Base-by-base conservation (phyloP, 2,797 vertebrate species). In the Mormyrus proboscirostris region DNA sequence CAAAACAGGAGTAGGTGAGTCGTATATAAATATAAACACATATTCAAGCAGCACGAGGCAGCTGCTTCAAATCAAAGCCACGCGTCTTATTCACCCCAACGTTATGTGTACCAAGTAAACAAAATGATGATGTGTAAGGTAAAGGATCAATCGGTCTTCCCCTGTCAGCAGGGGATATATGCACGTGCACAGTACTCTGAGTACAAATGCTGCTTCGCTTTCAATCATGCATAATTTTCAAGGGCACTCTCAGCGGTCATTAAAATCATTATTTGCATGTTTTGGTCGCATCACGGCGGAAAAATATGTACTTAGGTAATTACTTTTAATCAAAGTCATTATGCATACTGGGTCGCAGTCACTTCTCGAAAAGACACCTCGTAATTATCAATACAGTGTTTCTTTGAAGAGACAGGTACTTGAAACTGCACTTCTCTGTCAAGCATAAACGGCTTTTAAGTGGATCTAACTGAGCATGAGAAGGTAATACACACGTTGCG, bases 111-210 rank as follows among this genome's bases (percentile, higher is more conserved):
- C 76, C 41, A 91, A 93, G 93, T 92, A 91, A 92, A 91, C 92
- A 93, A 92, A 94, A 93, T 93, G 92, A 93, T 92, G 92, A 93
- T 93, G 92, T 94, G 93, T 92, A 94, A 93, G 92, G 92, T 91
- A 94, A 94, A 95, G 94, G 93, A 94, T 93, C 93, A 91, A 90
- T 88, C 91, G 89, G 91, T 90, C 91, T 91, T 93, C 90, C 90
- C 93, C 90, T 92, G 93, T 94, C 93, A 94, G 90, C 89, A 88
- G 88, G 90, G 91, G 92, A 94, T 91, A 91, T 92, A 29, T 47
- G 12, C 84, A 51, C 83, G 25, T 92, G 92, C 92, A 90, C 90
- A 91, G 91, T 90, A 90, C 90, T 88, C 90, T 90, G 90, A 92
- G 91, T 84, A 89, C 91, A 79, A 90, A 83, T 92, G 90, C 88